Evolutionary conservation across 2,113 vertebrate species (phyloP), one percentile per base, ranked within the genome.

Genomic region (Nibea coibor): DNA sequence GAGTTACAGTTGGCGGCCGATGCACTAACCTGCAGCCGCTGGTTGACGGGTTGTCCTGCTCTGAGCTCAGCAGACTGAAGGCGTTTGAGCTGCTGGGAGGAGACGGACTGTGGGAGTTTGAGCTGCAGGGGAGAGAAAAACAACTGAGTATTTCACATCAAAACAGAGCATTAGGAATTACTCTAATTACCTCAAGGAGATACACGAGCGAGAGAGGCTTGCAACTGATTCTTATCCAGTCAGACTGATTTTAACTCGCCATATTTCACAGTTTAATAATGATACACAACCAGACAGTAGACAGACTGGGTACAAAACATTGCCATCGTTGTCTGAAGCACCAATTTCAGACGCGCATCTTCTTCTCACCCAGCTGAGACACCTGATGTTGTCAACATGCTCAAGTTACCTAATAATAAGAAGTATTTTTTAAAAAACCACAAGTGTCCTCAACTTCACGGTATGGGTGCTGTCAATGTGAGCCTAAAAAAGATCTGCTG

Each of bases 21-120:
- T 26, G 64, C 39, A 67, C 94, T 92, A 85, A 98, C 97, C 97
- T 97, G 95, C 96, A 97, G 82, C 97, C 96, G 4, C 96, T 97
- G 63, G 95, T 96, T 42, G 96, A 97, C 0, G 96, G 96, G 91
- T 96, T 96, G 93, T 96, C 95, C 82, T 95, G 96, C 72, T 96
- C 95, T 1, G 96, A 96, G 87, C 96, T 96, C 81, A 96, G 95
- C 86, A 98, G 91, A 80, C 95, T 96, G 88, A 97, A 97, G 3
- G 96, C 94, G 47, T 95, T 95, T 22, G 97, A 96, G 87, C 96
- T 97, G 90, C 91, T 95, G 61, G 94, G 93, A 73, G 82, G 94
- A 72, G 93, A 95, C 0, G 87, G 88, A 84, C 95, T 96, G 88
- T 96, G 95, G 68, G 95, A 96, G 89, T 95, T 96, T 0, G 90